Percentiles rank a stretch among this genome's conserved stretches.
Evolutionary conservation across 2,797 vertebrate genomes (phyloP).

Genomic region (Potorous gilbertii): DNA sequence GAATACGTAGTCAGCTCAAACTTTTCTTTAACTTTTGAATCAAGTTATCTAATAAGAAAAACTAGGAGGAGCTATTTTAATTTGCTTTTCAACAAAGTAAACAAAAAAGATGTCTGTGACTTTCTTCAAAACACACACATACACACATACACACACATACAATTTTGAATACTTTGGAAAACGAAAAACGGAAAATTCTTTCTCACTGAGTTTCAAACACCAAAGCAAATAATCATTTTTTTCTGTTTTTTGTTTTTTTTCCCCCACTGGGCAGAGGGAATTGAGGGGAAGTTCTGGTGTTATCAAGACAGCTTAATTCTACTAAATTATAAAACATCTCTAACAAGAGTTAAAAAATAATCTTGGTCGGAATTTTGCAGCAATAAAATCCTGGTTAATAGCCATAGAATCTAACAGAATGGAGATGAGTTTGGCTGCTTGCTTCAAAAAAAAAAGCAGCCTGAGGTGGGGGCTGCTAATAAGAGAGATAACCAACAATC

Average conservation of each 20-base stretch:
- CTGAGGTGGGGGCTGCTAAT: constrained; percentile 34
- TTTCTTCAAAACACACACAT: background rate
- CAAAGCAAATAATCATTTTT: background rate
- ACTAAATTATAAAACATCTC: constrained; percentile 2
- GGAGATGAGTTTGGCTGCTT: background rate
- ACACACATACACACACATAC: background rate
- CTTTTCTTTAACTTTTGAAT: background rate
- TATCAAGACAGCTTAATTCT: constrained; percentile 18
- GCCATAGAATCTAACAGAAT: background rate
- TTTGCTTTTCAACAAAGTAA: background rate
- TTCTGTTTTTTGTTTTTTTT: constrained; percentile 10
- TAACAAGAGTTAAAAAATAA: constrained; percentile 6
- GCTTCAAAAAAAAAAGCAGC: constrained; percentile 25
- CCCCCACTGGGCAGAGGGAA: background rate
- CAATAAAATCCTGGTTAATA: background rate
- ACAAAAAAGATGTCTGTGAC: background rate
- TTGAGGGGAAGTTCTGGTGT: background rate
- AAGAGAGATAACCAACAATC: constrained; percentile 64
- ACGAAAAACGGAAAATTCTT: background rate
- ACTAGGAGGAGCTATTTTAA: background rate
- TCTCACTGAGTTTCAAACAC: constrained; percentile 9
- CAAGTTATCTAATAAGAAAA: background rate
- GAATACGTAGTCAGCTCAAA: background rate
- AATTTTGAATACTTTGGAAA: background rate
- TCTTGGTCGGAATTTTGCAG: background rate